Conservation (phyloP, 64 coral and sea anemone genomes). For the Pachyseris speciosa region DNA sequence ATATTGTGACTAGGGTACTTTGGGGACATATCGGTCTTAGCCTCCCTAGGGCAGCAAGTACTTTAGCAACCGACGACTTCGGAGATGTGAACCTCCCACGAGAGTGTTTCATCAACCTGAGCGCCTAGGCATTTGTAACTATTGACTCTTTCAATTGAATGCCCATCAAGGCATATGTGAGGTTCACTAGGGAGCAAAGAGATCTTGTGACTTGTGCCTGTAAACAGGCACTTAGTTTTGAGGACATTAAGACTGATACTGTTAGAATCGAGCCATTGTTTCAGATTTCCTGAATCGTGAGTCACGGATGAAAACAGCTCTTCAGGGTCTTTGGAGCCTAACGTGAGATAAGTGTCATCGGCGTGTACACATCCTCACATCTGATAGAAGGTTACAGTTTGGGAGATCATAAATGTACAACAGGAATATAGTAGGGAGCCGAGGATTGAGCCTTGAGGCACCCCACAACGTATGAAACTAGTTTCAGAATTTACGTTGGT, state of each 20-base stretch:
- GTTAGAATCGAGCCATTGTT: constrained; percentile 1
- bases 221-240: constrained; percentile 30
- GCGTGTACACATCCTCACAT: constrained; percentile 31
- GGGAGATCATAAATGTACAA: neutral
- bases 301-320: neutral
- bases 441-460: no score
- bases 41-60: no score
- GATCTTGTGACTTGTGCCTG: neutral
- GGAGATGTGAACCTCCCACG: neutral
- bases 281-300: neutral
- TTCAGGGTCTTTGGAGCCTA: neutral
- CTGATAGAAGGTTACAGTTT: constrained; percentile 10
- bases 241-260: neutral
- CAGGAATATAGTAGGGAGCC: no score
- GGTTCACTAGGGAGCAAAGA: neutral
- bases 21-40: no score
- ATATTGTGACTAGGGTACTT: no score
- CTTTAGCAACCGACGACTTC: no score
- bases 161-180: neutral
- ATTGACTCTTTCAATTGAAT: no score
- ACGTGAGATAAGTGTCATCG: constrained; percentile 26
- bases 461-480: no score
- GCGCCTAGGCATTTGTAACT: neutral
- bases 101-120: neutral
- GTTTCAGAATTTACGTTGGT: no score